A percentile compares a stretch with the other conserved stretches of the same genome.
These are phyloP conservation scores for Coccyzus lansbergi DNA, from an alignment of 2,797 vertebrate species.

Conservation along the genomic window DNA sequence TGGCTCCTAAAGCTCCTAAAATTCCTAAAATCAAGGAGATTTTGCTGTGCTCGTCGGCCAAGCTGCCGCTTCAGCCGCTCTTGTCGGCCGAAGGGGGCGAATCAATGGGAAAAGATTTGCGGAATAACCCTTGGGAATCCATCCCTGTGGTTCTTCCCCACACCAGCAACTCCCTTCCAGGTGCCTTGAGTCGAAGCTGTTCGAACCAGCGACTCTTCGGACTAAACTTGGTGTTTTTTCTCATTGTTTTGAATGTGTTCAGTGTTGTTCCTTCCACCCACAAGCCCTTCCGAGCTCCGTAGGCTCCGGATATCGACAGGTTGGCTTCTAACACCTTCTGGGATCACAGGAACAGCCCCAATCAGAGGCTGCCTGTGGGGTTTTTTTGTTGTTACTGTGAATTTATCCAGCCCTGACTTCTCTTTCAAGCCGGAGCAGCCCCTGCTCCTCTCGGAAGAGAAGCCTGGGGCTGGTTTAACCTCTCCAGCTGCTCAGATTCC, in stretches of 20 bases:
- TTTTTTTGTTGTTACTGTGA: slow-evolving; percentile 34
- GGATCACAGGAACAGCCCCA: background rate
- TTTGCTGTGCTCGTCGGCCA: background rate
- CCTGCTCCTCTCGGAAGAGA: background rate
- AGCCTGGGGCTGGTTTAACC: background rate
- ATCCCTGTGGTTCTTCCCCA: slow-evolving; percentile 57
- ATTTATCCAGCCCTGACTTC: background rate
- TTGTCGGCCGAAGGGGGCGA: background rate
- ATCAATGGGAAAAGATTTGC: background rate
- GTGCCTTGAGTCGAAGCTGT: slow-evolving; percentile 74
- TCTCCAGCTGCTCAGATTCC: background rate
- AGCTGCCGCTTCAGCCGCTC: background rate
- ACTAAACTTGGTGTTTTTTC: background rate
- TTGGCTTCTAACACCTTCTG: background rate
- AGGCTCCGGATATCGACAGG: background rate
- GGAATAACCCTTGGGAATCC: background rate
- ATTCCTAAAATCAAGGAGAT: no score
- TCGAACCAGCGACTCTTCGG: background rate
- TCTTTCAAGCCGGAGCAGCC: slow-evolving; percentile 18
- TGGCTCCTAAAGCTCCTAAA: background rate
- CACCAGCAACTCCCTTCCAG: slow-evolving; percentile 79
- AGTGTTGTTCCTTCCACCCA: background rate
- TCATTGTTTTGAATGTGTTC: background rate
- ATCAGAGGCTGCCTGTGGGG: background rate
- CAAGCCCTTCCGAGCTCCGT: background rate